Base-by-base conservation (phyloP, 2,888 invertebrate genomes). In the Agrotis puta region DNA sequence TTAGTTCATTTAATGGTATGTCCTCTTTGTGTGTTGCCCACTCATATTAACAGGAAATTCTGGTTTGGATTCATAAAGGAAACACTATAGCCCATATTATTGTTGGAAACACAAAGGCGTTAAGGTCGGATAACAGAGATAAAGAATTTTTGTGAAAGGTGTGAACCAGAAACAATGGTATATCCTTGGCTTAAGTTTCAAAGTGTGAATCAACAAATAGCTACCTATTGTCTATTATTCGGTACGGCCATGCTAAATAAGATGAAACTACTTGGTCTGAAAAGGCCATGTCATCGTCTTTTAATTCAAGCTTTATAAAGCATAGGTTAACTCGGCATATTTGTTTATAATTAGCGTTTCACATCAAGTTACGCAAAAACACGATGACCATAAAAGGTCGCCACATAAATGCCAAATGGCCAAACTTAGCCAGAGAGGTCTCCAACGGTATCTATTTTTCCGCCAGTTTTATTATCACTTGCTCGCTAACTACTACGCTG, bases 361-460 rank as follows among this genome's bases (percentile, higher is more conserved):
- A 87, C 78, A 81, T 81, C 64, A 79, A 82, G 85, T 92, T 91
- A 91, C 90, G 88, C 91, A 91, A 92, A 89, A 88, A 86, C 85
- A 71, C 82, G 87, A 88, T 85, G 88, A 62, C 91, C 89, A 88
- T 90, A 89, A 90, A 92, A 89, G 91, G 92, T 89, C 89, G 86
- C 86, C 85, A 84, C 82, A 71, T 84, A 88, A 89, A 88, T 92
- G 86, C 86, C 89, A 88, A 92, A 90, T 88, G 84, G 88, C 85
- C 87, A 87, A 88, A 90, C 89, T 85, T 87, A 85, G 87, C 74
- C 72, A 71, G 75, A 70, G 76, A 48, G 68, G 59, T 77, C 51
- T 77, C 64, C 59, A 71, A 79, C 69, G 53, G 56, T 64, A 70
- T 59, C 68, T 59, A 63, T 64, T 66, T 78, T 64, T 81, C 76